Base-by-base conservation (phyloP, 2,888 invertebrate genomes). In the Ophraella communa region DNA sequence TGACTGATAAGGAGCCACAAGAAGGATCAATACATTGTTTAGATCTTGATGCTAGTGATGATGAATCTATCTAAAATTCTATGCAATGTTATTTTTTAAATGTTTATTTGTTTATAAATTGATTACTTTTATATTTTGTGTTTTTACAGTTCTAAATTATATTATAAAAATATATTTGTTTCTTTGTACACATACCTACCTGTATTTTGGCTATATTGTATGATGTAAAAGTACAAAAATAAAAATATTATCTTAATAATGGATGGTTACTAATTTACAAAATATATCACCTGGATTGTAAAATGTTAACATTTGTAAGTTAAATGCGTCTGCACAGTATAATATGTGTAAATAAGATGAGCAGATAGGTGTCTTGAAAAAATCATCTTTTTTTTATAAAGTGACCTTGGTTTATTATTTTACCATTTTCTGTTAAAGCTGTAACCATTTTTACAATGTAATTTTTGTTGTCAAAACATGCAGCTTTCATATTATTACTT, bases 391-490 rank as follows among this genome's bases (percentile, higher is more conserved):
- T 27, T 27, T 27, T 27, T 2, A 4, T 27, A 27, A 8, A 1
- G 3, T 2, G 3, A 8, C 27, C 27, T 39, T 42, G n/a, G 54
- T 20, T 54, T 30, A 39, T 23, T n/a, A 24, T 33, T 33, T 33
- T 33, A 5, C 33, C 33, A 33, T 11, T 33, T 33, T 33, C 33
- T 1, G 33, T 33, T 33, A 10, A 33, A 33, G 33, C 33, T 33
- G 33, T 33, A 33, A 42, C 42, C 39, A 42, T 54, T 54, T 39
- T 39, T 39, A 54, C 10, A 53, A 21, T 35, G 18, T 53, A 10
- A 33, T 33, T 33, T 33, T 33, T 33, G 10, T 33, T 33, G 33
- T 33, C 11, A 33, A 33, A 33, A 33, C 33, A 33, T 33, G 33
- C 33, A 33, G 10, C 33, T 33, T 33, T 11, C 33, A 33, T 33